These are phyloP conservation scores for Hylaea fasciaria DNA, from an alignment of 2,888 invertebrate genomes.

Conservation along the genomic window DNA sequence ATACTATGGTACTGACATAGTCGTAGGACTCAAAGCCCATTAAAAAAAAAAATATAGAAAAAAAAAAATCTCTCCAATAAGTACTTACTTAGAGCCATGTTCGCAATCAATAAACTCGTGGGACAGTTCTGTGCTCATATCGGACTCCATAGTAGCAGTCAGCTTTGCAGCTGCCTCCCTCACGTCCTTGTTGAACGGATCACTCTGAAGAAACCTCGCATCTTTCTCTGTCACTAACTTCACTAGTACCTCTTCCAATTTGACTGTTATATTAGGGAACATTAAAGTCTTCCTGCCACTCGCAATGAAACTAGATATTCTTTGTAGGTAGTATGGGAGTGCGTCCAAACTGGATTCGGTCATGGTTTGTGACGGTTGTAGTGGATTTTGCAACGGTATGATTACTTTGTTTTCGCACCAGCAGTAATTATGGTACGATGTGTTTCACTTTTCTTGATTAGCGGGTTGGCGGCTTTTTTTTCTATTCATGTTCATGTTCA, in stretches of 20 bases:
- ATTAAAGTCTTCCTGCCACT: constrained; percentile 38
- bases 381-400: neutral
- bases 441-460: no score
- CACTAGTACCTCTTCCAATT: constrained; percentile 46
- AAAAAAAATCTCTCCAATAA: neutral
- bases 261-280: constrained; percentile 41
- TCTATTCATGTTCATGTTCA: neutral
- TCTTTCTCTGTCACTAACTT: constrained; percentile 40
- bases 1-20: no score
- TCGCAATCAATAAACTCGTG: constrained; percentile 36
- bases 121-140: constrained; percentile 26
- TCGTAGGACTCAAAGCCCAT: no score
- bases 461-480: neutral
- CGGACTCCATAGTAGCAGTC: constrained; percentile 30
- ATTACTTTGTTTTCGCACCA: no score
- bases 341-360: constrained; percentile 3
- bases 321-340: constrained; percentile 41
- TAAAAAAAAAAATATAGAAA: no score
- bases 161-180: constrained; percentile 41
- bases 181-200: constrained; percentile 30
- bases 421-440: no score
- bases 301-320: constrained; percentile 44
- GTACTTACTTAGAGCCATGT: constrained; percentile 35
- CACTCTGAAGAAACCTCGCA: constrained; percentile 36
- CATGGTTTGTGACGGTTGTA: neutral